Evolutionary conservation across 2,797 vertebrate species (phyloP).

Genomic region (Gymnothorax javanicus): DNA sequence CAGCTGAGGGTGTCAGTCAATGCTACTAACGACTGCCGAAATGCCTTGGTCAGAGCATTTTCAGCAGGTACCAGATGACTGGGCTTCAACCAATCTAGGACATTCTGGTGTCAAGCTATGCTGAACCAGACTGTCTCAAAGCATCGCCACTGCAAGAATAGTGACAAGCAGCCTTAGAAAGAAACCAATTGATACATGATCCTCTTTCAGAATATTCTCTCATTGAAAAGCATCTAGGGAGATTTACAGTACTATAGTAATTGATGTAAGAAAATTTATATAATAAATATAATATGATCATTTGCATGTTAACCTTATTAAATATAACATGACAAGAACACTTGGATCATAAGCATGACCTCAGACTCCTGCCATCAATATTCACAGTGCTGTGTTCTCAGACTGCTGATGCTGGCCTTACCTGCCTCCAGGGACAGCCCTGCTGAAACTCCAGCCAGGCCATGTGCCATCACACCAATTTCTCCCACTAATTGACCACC

Average conservation of each 20-base stretch:
- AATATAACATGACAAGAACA: neutral
- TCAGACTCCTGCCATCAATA: neutral
- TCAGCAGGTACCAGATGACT: neutral
- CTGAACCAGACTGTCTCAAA: neutral
- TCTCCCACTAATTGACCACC: conserved; percentile 61
- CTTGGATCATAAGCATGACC: neutral
- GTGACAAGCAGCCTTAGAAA: neutral
- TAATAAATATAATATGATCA: neutral
- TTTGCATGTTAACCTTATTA: neutral
- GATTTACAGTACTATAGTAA: neutral
- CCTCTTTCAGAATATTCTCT: neutral
- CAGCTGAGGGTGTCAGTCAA: conserved; percentile 16
- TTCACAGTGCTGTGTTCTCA: conserved; percentile 8
- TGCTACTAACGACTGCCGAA: neutral
- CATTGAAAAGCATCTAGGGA: neutral
- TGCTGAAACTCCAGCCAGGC: conserved; percentile 25
- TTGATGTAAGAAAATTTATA: neutral
- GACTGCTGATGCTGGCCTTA: conserved; percentile 31
- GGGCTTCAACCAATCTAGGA: neutral
- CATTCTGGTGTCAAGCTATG: neutral
- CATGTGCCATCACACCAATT: conserved; percentile 53
- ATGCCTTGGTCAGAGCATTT: neutral
- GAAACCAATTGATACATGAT: neutral
- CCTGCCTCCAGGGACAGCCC: conserved; percentile 37
- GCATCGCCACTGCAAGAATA: neutral